A percentile compares a stretch with the other conserved stretches of the same genome.
phyloP scores from a whole-genome alignment of 2,113 vertebrate species.

The Sceloporus tristichus region DNA sequence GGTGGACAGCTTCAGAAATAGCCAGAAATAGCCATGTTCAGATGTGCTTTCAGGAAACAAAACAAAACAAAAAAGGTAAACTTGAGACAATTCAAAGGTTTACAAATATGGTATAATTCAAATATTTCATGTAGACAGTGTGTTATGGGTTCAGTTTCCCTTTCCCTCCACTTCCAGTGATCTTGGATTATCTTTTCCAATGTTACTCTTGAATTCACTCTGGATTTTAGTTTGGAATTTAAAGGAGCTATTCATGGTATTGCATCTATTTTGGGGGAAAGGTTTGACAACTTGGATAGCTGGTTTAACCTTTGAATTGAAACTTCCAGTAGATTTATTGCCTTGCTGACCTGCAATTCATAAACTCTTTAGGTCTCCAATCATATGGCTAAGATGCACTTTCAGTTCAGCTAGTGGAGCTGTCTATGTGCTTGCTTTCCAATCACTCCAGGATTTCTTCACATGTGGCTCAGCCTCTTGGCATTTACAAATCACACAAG shows the following conservation, averaged over 20 bases:
- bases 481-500: neutral
- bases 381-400: neutral
- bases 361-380: neutral
- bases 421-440: neutral
- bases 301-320: too few species aligned
- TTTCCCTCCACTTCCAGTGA: neutral
- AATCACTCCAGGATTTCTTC: neutral
- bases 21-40: neutral
- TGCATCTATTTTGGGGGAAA: too few species aligned
- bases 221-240: too few species aligned
- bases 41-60: slow-evolving; percentile 43
- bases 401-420: neutral
- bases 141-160: slow-evolving; percentile 20
- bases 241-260: too few species aligned
- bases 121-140: slow-evolving; percentile 41
- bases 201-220: too few species aligned
- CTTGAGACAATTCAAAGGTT: slow-evolving; percentile 45
- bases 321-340: too few species aligned
- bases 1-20: slow-evolving; percentile 14
- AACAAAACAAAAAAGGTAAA: neutral
- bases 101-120: slow-evolving; percentile 53
- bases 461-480: neutral
- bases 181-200: too few species aligned
- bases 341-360: too few species aligned
- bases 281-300: too few species aligned